Evolutionary conservation across 2,888 invertebrate species (phyloP), one percentile per base, ranked within the genome.

Genomic region (Thysanoteuthis rhombus): DNA sequence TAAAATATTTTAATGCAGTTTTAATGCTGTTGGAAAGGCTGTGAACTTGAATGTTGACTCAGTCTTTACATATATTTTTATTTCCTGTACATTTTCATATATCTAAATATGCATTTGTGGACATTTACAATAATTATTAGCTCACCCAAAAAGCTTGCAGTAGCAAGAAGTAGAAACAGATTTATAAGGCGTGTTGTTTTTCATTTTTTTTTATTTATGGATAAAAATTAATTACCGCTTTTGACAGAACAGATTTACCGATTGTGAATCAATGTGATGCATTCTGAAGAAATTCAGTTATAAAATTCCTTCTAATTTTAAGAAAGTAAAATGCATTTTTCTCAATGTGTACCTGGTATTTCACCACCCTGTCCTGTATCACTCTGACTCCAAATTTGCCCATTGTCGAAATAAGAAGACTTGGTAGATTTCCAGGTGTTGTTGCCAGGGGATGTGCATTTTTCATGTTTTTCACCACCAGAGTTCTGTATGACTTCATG

Each of bases 281-380:
- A 75, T 75, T 75, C n/a, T 75, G n/a, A n/a, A 36, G n/a, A 75
- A n/a, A 75, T 32, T 12, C n/a, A 75, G 75, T 75, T 75, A 12
- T n/a, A 19, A 75, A 75, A 75, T 75, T 75, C n/a, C 16, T 36
- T 75, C n/a, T n/a, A 12, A 8, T 75, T 36, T 75, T n/a, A 75
- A 75, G 75, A 75, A 16, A 75, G n/a, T 75, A 75, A 75, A 75
- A 75, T 75, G 75, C n/a, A 75, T 75, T 75, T 75, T 75, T 75
- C 22, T n/a, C n/a, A 75, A 75, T n/a, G n/a, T 75, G 75, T 75
- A 75, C 75, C 75, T 75, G 75, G 75, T 75, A 75, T 75, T 75
- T 75, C 75, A 75, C 75, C 75, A 75, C 75, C 75, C 75, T 75
- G 75, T n/a, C 75, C n/a, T n/a, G 75, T 75, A 75, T n/a, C 75